Base-by-base conservation (phyloP, 2,797 vertebrate genomes). In the Gadopsis bispinosus region DNA sequence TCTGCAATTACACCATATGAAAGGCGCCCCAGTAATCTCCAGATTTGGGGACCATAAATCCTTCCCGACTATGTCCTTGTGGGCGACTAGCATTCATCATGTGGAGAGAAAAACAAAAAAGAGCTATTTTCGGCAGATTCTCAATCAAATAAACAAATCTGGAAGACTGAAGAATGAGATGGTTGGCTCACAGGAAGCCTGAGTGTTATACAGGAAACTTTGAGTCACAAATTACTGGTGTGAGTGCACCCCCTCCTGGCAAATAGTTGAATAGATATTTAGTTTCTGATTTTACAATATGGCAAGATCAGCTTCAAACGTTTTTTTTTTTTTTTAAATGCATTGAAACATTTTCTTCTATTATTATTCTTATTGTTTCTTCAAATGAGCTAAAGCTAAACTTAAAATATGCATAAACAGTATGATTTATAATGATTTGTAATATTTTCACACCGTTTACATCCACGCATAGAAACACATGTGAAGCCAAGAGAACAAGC, bases 141-240 rank as follows among this genome's bases (percentile, higher is more conserved):
- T 85, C 71, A 83, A 83, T 84, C 68, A 90, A 89, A 87, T 85
- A 88, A 89, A 87, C 84, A 88, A 85, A 88, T 79, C 74, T 88
- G 69, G 53, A 70, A 17, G 60, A 61, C 37, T 77, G 54, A 80
- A 70, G 83, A 81, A 79, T 39, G 69, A 71, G 63, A 26, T n/a
- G 53, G 43, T 33, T 22, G 64, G 33, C 63, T 71, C 69, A 51
- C 59, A 77, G 73, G 70, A 70, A 72, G 50, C 7, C 33, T 53
- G 33, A 11, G 26, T 17, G 9, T 37, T 29, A 6, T 10, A 5
- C 43, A 75, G 73, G 64, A 75, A 80, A 3, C 51, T 59, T 54
- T 0, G 5, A 33, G 4, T 4, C 39, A 20, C 11, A 59, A 63
- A 39, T 9, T 37, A 5, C 16, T 86, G 72, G 50, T 80, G 45